phyloP scores from a whole-genome alignment of 2,797 vertebrate species.

The Urophycis tenuis region DNA sequence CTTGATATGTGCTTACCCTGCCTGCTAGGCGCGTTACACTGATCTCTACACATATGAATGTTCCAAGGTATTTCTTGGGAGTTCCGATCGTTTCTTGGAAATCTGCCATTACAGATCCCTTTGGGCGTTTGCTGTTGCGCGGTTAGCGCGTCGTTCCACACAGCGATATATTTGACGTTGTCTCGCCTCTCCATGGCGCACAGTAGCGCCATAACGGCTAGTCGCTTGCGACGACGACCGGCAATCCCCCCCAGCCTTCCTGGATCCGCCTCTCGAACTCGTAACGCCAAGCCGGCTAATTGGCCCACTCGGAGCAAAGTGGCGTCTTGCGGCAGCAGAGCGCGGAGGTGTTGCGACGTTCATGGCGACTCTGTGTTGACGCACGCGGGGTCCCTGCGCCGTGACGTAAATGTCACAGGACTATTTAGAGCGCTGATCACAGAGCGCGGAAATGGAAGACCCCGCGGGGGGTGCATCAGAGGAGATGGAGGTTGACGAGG shows the following conservation, averaged over 20 bases:
- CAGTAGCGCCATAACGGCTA: background rate
- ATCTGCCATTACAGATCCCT: background rate
- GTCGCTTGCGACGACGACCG: background rate
- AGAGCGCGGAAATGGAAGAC: background rate
- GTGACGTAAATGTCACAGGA: background rate
- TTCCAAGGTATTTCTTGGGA: background rate
- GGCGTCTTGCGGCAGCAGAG: background rate
- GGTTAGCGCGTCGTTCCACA: background rate
- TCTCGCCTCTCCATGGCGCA: background rate
- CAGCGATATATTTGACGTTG: background rate
- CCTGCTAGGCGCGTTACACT: too few relatives aligned
- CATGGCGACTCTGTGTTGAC: background rate
- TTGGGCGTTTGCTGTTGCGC: background rate
- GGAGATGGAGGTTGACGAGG: background rate
- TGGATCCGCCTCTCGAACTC: too few relatives aligned
- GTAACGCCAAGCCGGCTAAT: background rate
- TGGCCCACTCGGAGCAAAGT: background rate
- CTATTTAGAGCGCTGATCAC: background rate
- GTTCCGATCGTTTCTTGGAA: background rate
- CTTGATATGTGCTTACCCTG: background rate
- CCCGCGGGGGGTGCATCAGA: background rate
- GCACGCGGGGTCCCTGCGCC: background rate
- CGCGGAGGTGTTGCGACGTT: background rate
- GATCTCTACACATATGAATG: too few relatives aligned
- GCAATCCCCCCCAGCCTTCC: too few relatives aligned